These are phyloP conservation scores for Callipepla californica DNA, from an alignment of 2,113 vertebrate genomes.

Conservation along the genomic window DNA sequence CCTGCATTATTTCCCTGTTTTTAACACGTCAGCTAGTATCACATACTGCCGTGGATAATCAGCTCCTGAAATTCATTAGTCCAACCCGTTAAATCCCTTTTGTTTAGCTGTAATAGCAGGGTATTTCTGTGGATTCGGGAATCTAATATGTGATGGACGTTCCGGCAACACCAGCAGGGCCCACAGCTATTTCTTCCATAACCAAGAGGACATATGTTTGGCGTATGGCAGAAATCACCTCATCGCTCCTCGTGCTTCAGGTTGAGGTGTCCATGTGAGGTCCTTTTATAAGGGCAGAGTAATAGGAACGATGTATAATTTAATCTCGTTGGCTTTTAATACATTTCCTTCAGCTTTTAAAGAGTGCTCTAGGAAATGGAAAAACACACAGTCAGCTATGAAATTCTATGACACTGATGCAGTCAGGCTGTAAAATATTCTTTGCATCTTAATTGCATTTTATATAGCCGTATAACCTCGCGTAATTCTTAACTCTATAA, in stretches of 20 bases:
- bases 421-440: constrained; percentile 40
- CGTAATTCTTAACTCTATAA: constrained; percentile 61
- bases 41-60: constrained; percentile 78
- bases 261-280: constrained; percentile 53
- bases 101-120: constrained; percentile 72
- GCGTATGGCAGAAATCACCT: constrained; percentile 56
- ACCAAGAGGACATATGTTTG: constrained; percentile 68
- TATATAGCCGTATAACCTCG: constrained; percentile 61
- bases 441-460: constrained; percentile 66
- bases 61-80: constrained; percentile 81
- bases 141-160: constrained; percentile 70
- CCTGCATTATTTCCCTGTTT: constrained; percentile 73
- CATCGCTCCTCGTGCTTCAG: constrained; percentile 34
- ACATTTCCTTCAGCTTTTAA: constrained; percentile 64
- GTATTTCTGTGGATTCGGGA: constrained; percentile 61
- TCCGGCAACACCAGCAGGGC: constrained; percentile 61
- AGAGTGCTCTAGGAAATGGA: constrained; percentile 67
- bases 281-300: constrained; percentile 62
- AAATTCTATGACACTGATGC: constrained; percentile 60
- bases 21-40: constrained; percentile 72
- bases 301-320: constrained; percentile 55
- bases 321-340: constrained; percentile 59
- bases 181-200: constrained; percentile 66
- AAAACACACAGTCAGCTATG: constrained; percentile 60
- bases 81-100: constrained; percentile 74